Base-by-base conservation (phyloP, 2,888 invertebrate species). In the Parelbella ahira region DNA sequence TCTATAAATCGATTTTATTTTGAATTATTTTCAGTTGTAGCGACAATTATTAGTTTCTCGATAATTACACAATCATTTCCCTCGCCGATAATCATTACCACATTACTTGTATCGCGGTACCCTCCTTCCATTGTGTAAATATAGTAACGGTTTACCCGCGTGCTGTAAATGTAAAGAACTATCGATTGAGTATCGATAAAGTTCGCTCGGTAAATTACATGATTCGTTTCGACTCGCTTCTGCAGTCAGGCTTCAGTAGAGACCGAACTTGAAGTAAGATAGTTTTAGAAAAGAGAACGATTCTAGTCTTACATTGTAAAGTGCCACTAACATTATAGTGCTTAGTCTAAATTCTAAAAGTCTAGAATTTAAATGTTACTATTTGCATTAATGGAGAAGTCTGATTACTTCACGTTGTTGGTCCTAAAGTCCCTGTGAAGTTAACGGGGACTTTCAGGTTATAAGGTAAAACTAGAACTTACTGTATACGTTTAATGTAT, bases 51-150 rank as follows among this genome's bases (percentile, higher is more conserved):
- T 5, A 15, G 18, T 9, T 15, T 21, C n/a, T n/a, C n/a, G n/a
- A n/a, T n/a, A n/a, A n/a, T 20, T 15, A 41, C 41, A 41, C 41
- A 34, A 33, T 41, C 33, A 28, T 28, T 41, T 34, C 41, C 28
- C 41, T 28, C 41, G 41, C 33, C 33, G 33, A 25, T 33, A 12
- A 39, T 41, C 41, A 41, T 30, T 41, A 21, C 39, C 39, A 41
- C 15, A 41, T 41, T 38, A 30, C 38, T 38, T 27, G 41, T 41
- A 12, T 41, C 41, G 33, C 33, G 33, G 33, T 41, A 21, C 41
- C 27, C 33, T 41, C 41, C 41, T 33, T 33, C 32, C 41, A 41
- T 33, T 39, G 19, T 41, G 33, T 33, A 41, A 39, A 39, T 41
- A 41, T 9, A 27, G 33, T 33, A 41, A 41, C 41, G 21, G 25